Evolutionary conservation across 1,140 invertebrate species (phyloP), one percentile per base, ranked within the genome.

Genomic region (Drosophila fuyamai): DNA sequence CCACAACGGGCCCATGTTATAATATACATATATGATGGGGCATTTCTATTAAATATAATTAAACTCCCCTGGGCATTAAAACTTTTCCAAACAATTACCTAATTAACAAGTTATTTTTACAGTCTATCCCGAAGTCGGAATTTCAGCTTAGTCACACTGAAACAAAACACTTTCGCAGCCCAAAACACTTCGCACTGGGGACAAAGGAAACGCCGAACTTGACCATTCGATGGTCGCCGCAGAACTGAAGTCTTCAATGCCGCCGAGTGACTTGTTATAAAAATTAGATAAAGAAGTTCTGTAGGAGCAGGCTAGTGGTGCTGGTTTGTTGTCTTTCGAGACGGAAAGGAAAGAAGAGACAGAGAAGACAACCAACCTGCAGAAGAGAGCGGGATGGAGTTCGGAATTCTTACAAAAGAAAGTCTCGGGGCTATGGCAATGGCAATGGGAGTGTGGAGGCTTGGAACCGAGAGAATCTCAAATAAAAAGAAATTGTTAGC

Each of bases 251-350:
- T 71, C 79, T 75, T 86, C 72, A 44, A 76, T 48, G 60, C 59
- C 46, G 46, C 63, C 81, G 58, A 86, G 68, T 74, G 48, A 77
- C 81, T 86, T 86, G 82, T 85, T 85, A 85, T 85, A 86, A 86
- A 85, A 85, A 67, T 84, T 84, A 85, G 81, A 78, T 84, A 73
- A 67, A 84, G 65, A 84, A 79, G 72, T 86, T 85, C 82, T 86
- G 81, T 65, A 76, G 81, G 75, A 74, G 55, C 72, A 40, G 44
- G 61, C 40, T 53, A 4, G 38, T 54, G 44, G 14, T 58, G 55
- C 56, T 40, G 53, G n/a, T 60, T 67, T 48, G 57, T 36, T 61
- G 63, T 67, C 50, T 46, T 62, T 44, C 35, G 38, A 32, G 53
- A 32, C 1, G 29, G 29, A 6, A 7, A 23, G 4, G 29, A 32